Base-by-base conservation (phyloP, 1,140 invertebrate genomes). In the Drosophila kikkawai region DNA sequence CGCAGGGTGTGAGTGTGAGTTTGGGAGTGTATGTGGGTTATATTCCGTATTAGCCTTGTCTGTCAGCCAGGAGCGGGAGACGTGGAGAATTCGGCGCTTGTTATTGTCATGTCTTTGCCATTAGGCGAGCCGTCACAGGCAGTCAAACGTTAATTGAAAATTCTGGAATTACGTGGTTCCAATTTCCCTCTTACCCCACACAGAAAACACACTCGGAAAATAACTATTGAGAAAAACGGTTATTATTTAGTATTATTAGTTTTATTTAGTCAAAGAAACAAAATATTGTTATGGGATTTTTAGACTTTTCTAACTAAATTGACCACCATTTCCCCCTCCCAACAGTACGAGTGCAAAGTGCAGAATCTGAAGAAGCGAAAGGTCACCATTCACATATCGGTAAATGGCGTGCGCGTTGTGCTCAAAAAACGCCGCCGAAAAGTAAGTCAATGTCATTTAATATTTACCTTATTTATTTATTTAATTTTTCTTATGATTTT, bases 321-420 rank as follows among this genome's bases (percentile, higher is more conserved):
- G 39, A 15, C 7, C 13, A 1, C 3, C 47, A 5, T 1, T 36
- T 29, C 26, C 69, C 32, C 82, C 81, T 7, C 82, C 92, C 91
- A 92, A 12, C 95, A 99, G 98, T 99, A 98, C 93, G 99, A 99
- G 94, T 99, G 99, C 95, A 99, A 99, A 95, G 96, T 98, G 77
- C 98, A 98, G 93, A 97, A 97, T 42, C 97, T 98, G 82, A 99
- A 99, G 94, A 99, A 99, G 94, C 97, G 97, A 93, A 99, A 99
- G 95, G 98, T 99, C 75, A 97, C 96, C 51, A 95, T 99, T 69
- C 97, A 98, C 87, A 96, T 99, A 65, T 99, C 98, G 2, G 97
- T 98, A 4, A 98, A 99, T 79, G 98, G 98, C 12, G 96, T 99
- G 42, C 96, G 97, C 93, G 96, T 99, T 75, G 95, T 95, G 22